phyloP scores from a whole-genome alignment of 2,797 vertebrate genomes.

The Enteromius mattozi region DNA sequence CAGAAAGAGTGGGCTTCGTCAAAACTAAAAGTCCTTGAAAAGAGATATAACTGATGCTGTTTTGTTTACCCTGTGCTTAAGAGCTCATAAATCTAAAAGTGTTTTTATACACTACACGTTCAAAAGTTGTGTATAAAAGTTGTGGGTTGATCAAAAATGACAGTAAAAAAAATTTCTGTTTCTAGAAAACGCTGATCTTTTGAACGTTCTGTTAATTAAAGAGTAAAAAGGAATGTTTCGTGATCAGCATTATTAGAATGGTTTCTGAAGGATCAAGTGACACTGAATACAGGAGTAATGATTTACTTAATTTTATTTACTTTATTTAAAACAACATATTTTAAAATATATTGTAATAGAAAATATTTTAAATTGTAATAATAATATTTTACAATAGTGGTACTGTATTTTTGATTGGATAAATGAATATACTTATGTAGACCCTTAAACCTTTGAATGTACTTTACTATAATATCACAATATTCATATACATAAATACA shows the following conservation, averaged over 20 bases:
- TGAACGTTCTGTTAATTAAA: not conserved
- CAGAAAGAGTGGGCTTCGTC: constrained; percentile 13
- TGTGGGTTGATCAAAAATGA: not conserved
- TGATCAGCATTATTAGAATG: not conserved
- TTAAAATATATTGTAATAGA: not conserved
- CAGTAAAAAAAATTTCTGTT: not conserved
- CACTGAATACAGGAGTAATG: not conserved
- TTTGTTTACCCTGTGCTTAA: constrained; percentile 16
- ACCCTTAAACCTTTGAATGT: not conserved
- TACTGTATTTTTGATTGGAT: not conserved
- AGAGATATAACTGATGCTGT: not conserved
- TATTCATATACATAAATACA: too few species aligned
- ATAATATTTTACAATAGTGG: not conserved
- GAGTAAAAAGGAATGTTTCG: not conserved
- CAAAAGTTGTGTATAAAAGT: not conserved
- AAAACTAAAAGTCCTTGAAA: constrained; percentile 29
- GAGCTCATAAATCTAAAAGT: not conserved
- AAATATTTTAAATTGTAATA: not conserved
- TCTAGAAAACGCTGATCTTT: not conserved
- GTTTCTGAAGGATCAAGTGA: not conserved
- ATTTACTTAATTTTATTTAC: not conserved
- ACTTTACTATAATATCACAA: not conserved
- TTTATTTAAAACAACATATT: not conserved
- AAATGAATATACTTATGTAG: not conserved
- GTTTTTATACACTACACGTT: not conserved